These are phyloP conservation scores for Chrysina gloriosa DNA, from an alignment of 2,888 invertebrate genomes.

Conservation along the genomic window DNA sequence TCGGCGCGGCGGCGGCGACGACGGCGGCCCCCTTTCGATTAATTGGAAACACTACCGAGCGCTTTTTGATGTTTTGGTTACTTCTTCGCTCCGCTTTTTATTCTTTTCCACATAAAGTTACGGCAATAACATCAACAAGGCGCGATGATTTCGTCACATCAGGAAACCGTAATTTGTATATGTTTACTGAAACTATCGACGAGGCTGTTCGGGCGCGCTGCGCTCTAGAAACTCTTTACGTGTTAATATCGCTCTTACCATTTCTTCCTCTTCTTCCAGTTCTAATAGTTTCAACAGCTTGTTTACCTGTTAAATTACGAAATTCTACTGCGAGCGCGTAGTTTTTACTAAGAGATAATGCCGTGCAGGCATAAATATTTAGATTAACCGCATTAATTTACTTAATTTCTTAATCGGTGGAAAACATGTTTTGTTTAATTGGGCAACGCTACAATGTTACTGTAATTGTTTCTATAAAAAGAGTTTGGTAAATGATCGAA, in stretches of 20 bases:
- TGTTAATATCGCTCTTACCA: slow-evolving; percentile 2
- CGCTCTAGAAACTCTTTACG: slow-evolving; percentile 7
- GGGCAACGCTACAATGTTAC: not conserved
- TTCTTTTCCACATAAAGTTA: slow-evolving; percentile 7
- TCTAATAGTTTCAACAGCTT: slow-evolving; percentile 13
- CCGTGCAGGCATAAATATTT: slow-evolving; percentile 9
- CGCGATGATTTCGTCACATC: slow-evolving; percentile 16
- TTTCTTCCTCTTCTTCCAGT: slow-evolving; percentile 5
- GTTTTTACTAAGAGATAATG: slow-evolving; percentile 10
- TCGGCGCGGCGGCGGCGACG: too few relatives aligned
- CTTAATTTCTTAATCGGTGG: slow-evolving; percentile 7
- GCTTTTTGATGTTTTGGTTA: slow-evolving; percentile 7
- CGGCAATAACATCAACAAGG: slow-evolving; percentile 27
- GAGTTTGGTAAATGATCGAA: too few relatives aligned
- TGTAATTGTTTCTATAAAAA: slow-evolving; percentile 2
- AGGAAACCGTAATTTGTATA: slow-evolving; percentile 28
- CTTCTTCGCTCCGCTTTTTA: not conserved
- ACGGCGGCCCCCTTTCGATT: slow-evolving; percentile 6
- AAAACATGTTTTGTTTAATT: slow-evolving; percentile 14
- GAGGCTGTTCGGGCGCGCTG: not conserved
- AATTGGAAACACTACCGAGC: slow-evolving; percentile 3
- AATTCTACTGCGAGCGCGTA: slow-evolving; percentile 1
- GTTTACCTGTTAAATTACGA: slow-evolving; percentile 17
- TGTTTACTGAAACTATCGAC: slow-evolving; percentile 29
- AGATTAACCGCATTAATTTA: slow-evolving; percentile 16